Evolutionary conservation across 2,113 vertebrate genomes (phyloP), one percentile per base, ranked within the genome.

Genomic region (Gymnocephalus cernua): DNA sequence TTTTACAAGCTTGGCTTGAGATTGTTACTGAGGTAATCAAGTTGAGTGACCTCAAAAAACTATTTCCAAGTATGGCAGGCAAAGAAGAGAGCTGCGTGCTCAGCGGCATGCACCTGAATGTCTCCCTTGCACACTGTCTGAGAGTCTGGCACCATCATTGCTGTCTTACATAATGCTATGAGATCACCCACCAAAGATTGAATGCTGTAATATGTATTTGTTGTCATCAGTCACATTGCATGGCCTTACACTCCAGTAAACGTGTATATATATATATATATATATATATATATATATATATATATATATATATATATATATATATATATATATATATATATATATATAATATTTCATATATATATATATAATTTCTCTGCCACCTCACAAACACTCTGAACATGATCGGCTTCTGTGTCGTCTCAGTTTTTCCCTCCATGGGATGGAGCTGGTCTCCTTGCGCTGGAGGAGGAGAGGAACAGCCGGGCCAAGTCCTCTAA

Each of bases 141-240:
- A 57, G 56, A 38, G 64, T 66, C 84, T 94, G 92, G 89, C 88
- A 81, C 50, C 41, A 70, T 71, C 67, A 44, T 71, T 2, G 45
- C 64, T 38, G 27, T 78, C 86, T 93, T 92, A 88, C 84, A 89
- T 91, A 93, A 93, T 58, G 73, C 69, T 50, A 78, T 92, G 90
- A 92, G 80, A 87, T 92, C 92, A 84, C 56, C 54, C 72, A 45
- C 44, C 68, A 74, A 86, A 86, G 62, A 53, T 77, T 63, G 77
- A 86, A 83, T 61, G 56, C 69, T 76, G 69, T 86, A 84, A 83
- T 74, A 68, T n/a, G 8, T 78, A 80, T 88, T 86, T 87, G 77
- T 87, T 92, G 91, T 87, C 76, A 78, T 77, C 82, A 25, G 73
- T 79, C 23, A 1, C 61, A 44, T 65, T 79, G 70, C 73, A 71